phyloP scores from a whole-genome alignment of 2,113 vertebrate genomes.

The Serinus canaria region DNA sequence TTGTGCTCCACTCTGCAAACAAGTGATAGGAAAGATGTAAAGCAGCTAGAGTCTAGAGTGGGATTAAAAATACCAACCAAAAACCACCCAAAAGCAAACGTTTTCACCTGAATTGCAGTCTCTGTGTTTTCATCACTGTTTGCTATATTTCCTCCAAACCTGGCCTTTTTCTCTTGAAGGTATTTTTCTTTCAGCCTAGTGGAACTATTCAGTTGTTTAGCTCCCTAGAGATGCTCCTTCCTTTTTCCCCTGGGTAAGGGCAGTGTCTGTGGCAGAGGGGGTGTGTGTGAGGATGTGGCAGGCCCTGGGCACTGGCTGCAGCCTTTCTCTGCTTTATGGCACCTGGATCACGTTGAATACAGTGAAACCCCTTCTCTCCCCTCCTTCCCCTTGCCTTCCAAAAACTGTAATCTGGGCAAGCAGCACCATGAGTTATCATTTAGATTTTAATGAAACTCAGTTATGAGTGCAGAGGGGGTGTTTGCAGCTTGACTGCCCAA shows the following conservation, averaged over 20 bases:
- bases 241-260: neutral
- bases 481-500: neutral
- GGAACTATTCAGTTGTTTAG: neutral
- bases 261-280: neutral
- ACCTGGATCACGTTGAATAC: neutral
- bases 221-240: neutral
- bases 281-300: neutral
- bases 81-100: neutral
- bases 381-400: neutral
- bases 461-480: neutral
- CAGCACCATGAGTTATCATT: neutral
- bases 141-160: neutral
- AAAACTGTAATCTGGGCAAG: neutral
- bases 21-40: neutral
- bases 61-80: neutral
- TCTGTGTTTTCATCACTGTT: neutral
- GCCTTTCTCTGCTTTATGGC: neutral
- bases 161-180: neutral
- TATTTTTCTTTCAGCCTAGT: neutral
- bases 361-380: neutral
- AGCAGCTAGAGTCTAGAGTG: neutral
- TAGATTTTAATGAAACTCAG: neutral
- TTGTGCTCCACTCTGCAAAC: neutral
- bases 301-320: neutral
- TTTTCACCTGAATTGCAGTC: neutral